Evolutionary conservation across 2,797 vertebrate species (phyloP), one percentile per base, ranked within the genome.

Genomic region (Silurus lanzhouensis): DNA sequence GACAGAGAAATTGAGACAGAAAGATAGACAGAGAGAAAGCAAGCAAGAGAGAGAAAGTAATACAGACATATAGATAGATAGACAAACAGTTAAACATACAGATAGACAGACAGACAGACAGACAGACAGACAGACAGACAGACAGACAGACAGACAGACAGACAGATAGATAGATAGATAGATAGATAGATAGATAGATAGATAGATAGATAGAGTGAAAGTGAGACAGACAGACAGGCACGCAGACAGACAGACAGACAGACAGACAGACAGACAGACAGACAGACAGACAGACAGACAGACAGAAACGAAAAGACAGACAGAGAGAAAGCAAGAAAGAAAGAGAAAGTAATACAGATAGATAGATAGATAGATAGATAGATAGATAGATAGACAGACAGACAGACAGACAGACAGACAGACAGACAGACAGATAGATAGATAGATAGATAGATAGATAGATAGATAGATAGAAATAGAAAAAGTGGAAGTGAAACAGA

Each of bases 61-160:
- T 38, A 48, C 38, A 74, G 70, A 48, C 1, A 22, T 48, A 82
- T 31, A 76, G 31, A 52, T 93, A 14, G 44, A 70, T 46, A 64
- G 60, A 83, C 12, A 79, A 67, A 81, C 25, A 78, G 48, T 7
- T 52, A 52, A 55, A 27, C 9, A 83, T 8, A 75, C 10, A 52
- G 4, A 48, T 8, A 71, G 5, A 46, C 17, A 48, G 70, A 46
- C 8, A 72, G 44, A 52, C 44, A 75, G 71, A 52, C 1, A 48
- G 57, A 81, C 25, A 76, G 31, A 52, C 93, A 14, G 44, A 70
- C 44, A 63, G 60, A 83, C 10, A 79, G 76, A 81, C 46, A 77
- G 48, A 66, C 31, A 27, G 19, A 83, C 4, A 64, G 93, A 13
- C 27, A 72, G 55, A 57, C 52, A 82, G 7, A 71, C 60, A 75